Base-by-base conservation (phyloP, 2,888 invertebrate genomes). In the Bibio marci region DNA sequence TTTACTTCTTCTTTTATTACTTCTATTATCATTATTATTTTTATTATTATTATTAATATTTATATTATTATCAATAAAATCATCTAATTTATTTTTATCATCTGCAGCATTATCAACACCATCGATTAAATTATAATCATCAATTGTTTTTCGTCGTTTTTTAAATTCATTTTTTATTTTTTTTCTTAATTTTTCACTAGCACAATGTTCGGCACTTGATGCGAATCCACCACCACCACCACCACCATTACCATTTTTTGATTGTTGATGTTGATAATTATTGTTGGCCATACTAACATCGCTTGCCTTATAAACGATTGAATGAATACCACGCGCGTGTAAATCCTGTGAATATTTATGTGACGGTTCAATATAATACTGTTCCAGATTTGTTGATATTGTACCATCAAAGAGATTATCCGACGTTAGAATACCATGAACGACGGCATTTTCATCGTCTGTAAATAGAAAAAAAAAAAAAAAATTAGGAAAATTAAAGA, bases 361-460 rank as follows among this genome's bases (percentile, higher is more conserved):
- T 44, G 59, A 53, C 45, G 59, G 51, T 59, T 91, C 90, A 49
- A 91, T 71, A 61, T 85, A 87, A 63, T 76, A 86, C 52, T 86
- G 81, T 52, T 83, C 83, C 38, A 73, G 66, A 41, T 67, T 65
- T 38, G 85, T 81, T 59, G 74, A 71, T 54, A 92, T 79, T 40
- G 81, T 81, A 39, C 91, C 92, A 57, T 92, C 91, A 61, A 92
- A 85, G 42, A 87, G 69, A 41, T 91, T 91, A 43, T 87, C 81
- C 42, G 72, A 70, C 43, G 88, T 88, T 50, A 92, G 72, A 51
- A 91, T 67, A 30, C 91, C 92, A 54, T 85, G 80, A 39, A 90
- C 85, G 47, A 73, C 64, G 12, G 88, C 80, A 36, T 69, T 69
- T 46, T 86, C 82, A 51, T 88, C 87, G 66, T 78, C 87, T 87